Percentiles rank a stretch among this genome's conserved stretches.
Evolutionary conservation across 2,113 vertebrate species (phyloP).

Genomic region (Ciconia maguari): DNA sequence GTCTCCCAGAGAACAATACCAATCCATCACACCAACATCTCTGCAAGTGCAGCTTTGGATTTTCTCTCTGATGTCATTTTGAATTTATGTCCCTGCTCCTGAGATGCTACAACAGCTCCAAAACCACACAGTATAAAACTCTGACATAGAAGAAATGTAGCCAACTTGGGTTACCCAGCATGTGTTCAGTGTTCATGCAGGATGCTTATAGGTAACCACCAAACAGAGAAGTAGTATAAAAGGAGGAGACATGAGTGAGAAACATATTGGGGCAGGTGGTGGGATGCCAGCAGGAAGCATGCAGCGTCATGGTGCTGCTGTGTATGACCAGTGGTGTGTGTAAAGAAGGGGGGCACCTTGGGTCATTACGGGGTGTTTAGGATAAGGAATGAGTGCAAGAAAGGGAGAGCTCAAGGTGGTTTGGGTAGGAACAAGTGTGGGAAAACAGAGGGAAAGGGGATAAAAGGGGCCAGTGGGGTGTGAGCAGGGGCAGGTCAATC

Average conservation of each 20-base stretch:
- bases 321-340: not conserved
- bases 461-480: accelerated
- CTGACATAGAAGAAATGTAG: not conserved
- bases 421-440: not conserved
- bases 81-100: not conserved
- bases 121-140: not conserved
- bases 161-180: not conserved
- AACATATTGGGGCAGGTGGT: accelerated
- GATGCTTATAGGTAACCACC: not conserved
- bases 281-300: not conserved
- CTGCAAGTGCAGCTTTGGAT: not conserved
- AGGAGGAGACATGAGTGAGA: not conserved
- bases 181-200: not conserved
- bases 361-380: not conserved
- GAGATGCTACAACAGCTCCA: not conserved
- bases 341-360: accelerated
- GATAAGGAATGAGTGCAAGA: not conserved
- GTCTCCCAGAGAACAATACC: not conserved
- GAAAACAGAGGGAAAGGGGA: not conserved
- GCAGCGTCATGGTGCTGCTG: not conserved
- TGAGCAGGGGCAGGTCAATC: not conserved
- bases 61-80: not conserved
- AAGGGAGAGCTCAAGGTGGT: not conserved
- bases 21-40: not conserved
- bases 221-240: not conserved